Percentiles rank a stretch among this genome's conserved stretches.
Evolutionary conservation across 2,888 invertebrate species (phyloP).

Genomic region (Dryadula phaetusa): DNA sequence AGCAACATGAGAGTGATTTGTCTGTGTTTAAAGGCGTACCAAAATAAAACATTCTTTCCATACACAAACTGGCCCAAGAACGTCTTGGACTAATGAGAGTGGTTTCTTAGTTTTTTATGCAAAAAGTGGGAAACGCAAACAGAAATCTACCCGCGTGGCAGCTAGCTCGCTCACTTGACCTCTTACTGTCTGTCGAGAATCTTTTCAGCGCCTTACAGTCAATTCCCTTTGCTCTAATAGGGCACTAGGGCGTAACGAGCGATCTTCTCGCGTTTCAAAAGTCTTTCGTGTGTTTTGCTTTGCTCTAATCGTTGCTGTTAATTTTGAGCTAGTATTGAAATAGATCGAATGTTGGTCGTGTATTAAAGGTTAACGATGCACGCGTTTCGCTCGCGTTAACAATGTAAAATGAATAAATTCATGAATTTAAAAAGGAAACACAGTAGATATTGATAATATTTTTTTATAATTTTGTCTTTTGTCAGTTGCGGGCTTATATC

Average conservation of each 20-base stretch:
- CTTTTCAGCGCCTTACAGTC: slow-evolving; percentile 26
- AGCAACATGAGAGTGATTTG: neutral
- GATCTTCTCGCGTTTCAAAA: neutral
- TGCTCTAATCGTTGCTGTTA: neutral
- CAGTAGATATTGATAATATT: no score
- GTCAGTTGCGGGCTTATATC: no score
- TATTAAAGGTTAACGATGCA: neutral
- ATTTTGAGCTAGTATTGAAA: neutral
- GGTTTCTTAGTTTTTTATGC: slow-evolving; percentile 27
- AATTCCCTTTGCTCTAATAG: slow-evolving; percentile 21
- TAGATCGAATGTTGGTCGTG: neutral
- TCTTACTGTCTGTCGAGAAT: slow-evolving; percentile 9
- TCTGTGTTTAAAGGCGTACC: slow-evolving; percentile 2
- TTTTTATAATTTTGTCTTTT: no score
- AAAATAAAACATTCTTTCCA: slow-evolving; percentile 12
- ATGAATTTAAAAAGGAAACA: no score
- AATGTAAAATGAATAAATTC: no score
- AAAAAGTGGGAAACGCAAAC: slow-evolving; percentile 15
- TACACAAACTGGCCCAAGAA: slow-evolving; percentile 24
- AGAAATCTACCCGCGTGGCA: neutral
- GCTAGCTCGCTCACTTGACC: slow-evolving; percentile 29
- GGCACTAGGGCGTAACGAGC: slow-evolving; percentile 34
- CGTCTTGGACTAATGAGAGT: slow-evolving; percentile 21
- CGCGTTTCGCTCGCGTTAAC: no score
- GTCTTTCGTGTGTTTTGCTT: neutral